Conservation (phyloP, 2,797 vertebrate genomes). For the Acrocephalus scirpaceus region DNA sequence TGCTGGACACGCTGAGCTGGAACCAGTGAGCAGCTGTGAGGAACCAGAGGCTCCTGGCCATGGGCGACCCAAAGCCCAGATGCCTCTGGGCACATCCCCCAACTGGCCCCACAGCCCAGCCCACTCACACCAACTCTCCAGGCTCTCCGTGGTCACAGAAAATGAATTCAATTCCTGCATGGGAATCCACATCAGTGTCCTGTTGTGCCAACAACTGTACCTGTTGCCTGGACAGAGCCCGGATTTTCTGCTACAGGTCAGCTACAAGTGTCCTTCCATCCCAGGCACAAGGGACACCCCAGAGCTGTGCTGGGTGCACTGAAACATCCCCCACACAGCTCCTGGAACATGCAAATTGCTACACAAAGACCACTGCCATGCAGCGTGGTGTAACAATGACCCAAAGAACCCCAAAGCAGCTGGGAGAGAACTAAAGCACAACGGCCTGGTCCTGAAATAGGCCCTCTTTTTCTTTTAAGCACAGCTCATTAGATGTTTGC, state of each 20-base stretch:
- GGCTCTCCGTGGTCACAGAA: not conserved
- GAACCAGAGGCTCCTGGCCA: not conserved
- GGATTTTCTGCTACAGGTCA: not conserved
- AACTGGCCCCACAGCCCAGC: not conserved
- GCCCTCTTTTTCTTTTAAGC: constrained; percentile 41
- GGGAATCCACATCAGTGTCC: not conserved
- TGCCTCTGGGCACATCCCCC: fast-evolving
- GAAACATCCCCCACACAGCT: not conserved
- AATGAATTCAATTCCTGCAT: not conserved
- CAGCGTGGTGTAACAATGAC: not conserved
- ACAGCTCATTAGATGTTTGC: constrained; percentile 66
- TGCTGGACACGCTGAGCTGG: not conserved
- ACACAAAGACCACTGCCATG: not conserved
- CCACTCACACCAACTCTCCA: not conserved
- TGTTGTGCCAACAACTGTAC: not conserved
- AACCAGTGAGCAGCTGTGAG: not conserved
- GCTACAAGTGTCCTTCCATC: not conserved
- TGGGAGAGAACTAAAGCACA: not conserved
- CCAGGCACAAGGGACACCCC: fast-evolving
- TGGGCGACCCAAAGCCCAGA: fast-evolving
- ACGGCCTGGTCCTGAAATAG: constrained; percentile 22
- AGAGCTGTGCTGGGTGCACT: not conserved
- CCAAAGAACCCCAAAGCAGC: not conserved
- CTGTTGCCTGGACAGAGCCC: not conserved
- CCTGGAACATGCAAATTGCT: not conserved